Conservation (phyloP, 2,797 vertebrate species). For the Streptopelia turtur region DNA sequence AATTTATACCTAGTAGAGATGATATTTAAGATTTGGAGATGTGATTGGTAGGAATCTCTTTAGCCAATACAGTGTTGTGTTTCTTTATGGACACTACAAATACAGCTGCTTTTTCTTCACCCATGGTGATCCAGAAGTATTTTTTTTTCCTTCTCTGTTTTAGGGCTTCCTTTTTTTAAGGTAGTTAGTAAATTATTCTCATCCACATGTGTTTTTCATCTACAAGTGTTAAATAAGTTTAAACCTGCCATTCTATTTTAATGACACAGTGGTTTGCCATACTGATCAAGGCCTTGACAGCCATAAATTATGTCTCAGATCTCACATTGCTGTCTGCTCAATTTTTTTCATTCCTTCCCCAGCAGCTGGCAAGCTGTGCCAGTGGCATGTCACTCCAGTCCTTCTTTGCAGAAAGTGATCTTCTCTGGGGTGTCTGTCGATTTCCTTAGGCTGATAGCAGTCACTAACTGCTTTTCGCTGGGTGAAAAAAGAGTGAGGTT, state of each 20-base stretch:
- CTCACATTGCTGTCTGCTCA: not conserved
- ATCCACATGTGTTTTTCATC: not conserved
- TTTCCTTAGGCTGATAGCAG: not conserved
- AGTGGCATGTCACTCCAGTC: not conserved
- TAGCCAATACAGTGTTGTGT: not conserved
- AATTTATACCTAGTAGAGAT: not conserved
- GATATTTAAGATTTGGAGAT: not conserved
- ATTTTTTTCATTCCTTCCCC: not conserved
- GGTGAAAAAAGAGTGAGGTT: not conserved
- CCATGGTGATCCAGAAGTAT: accelerated
- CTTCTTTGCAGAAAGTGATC: not conserved
- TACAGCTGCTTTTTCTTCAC: not conserved
- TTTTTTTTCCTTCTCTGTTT: not conserved
- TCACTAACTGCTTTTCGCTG: not conserved
- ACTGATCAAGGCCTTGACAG: not conserved
- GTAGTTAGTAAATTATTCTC: not conserved
- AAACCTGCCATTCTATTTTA: not conserved
- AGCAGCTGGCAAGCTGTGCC: not conserved
- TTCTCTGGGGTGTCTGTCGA: not conserved
- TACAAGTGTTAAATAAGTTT: not conserved
- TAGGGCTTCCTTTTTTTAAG: not conserved
- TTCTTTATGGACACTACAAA: not conserved
- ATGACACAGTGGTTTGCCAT: not conserved
- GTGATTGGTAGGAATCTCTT: not conserved
- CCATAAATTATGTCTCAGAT: not conserved